Evolutionary conservation across 2,113 vertebrate genomes (phyloP).

Genomic region (Carassius gibelio): DNA sequence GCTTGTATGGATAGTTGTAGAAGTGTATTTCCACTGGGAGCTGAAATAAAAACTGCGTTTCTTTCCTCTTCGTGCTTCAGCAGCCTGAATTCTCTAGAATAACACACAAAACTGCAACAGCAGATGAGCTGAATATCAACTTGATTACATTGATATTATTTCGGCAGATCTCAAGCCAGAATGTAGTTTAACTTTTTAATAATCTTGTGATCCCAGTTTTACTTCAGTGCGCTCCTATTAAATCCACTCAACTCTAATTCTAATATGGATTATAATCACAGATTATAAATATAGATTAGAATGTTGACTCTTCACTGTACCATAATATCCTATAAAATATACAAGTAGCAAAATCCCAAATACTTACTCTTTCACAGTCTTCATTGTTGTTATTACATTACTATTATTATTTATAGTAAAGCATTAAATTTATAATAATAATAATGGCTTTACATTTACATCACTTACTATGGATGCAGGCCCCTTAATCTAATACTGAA

Average conservation of each 20-base stretch:
- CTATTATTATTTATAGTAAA: background rate
- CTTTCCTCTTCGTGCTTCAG: background rate
- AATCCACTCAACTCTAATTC: background rate
- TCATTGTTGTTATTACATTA: background rate
- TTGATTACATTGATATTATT: background rate
- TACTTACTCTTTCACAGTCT: background rate
- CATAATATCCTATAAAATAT: background rate
- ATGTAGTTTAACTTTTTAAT: background rate
- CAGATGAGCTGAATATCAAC: conserved; percentile 4
- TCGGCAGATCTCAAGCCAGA: background rate
- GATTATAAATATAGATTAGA: background rate
- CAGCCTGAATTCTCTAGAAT: conserved; percentile 5
- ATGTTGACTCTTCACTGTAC: background rate
- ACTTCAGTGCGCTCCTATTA: background rate
- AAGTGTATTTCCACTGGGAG: conserved; percentile 29
- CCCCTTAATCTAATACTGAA: background rate
- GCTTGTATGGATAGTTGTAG: conserved; percentile 35
- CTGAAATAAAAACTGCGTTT: background rate
- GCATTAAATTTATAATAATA: background rate
- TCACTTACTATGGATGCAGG: background rate
- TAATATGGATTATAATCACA: background rate
- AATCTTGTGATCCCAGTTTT: background rate
- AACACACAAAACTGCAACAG: background rate
- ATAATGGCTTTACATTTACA: background rate
- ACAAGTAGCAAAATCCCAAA: background rate